These are phyloP conservation scores for Taenaris catops DNA, from an alignment of 2,888 invertebrate genomes.

Conservation along the genomic window DNA sequence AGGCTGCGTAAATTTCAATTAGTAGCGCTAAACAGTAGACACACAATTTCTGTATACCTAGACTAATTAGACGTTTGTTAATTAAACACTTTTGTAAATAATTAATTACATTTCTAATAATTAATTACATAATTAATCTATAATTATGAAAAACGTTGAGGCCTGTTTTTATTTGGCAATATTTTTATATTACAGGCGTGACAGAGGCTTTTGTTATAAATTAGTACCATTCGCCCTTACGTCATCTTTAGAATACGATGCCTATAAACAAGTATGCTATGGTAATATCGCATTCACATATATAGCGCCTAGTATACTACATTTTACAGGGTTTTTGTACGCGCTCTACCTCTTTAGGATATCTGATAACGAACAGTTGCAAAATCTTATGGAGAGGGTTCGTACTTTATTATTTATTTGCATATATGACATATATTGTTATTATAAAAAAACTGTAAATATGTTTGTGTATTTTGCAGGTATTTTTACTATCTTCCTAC, in stretches of 20 bases:
- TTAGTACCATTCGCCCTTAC: slow-evolving; percentile 59
- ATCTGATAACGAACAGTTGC: slow-evolving; percentile 90
- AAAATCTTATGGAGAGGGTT: slow-evolving; percentile 90
- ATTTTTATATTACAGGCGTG: slow-evolving; percentile 82
- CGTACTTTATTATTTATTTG: slow-evolving; percentile 28
- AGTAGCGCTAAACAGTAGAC: no score
- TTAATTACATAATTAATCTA: no score
- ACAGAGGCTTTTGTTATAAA: slow-evolving; percentile 85
- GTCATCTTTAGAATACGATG: slow-evolving; percentile 60
- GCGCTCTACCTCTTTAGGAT: slow-evolving; percentile 86
- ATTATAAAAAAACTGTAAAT: no score
- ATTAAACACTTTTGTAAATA: no score
- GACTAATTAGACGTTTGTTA: no score
- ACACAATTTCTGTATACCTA: no score
- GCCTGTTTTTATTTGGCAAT: no score
- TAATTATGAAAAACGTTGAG: no score
- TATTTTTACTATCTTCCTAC: slow-evolving; percentile 86
- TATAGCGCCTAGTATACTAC: slow-evolving; percentile 85
- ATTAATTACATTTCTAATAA: no score
- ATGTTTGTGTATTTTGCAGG: slow-evolving; percentile 52
- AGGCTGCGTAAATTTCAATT: no score
- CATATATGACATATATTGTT: neutral
- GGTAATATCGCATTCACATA: slow-evolving; percentile 86
- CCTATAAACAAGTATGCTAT: slow-evolving; percentile 82
- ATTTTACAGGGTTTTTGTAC: slow-evolving; percentile 86